Conservation (phyloP, 1,140 invertebrate species). For the Drosophila dunni region DNA sequence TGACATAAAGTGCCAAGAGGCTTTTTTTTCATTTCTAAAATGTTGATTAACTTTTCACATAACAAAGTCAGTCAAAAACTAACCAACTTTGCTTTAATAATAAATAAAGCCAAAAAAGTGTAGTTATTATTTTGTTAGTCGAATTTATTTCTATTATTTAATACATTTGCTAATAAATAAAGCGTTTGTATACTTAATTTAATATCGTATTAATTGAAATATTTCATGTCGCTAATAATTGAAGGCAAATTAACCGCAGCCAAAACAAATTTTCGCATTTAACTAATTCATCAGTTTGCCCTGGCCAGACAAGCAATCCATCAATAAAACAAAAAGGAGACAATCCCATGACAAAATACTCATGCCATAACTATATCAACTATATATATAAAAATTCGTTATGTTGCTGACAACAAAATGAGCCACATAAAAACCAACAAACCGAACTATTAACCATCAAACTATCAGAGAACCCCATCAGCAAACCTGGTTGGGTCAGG, state of each 20-base stretch:
- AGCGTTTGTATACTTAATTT: not conserved
- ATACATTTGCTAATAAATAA: not conserved
- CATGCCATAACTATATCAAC: not conserved
- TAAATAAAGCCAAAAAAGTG: too few relatives aligned
- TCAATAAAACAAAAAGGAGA: slow-evolving; percentile 9
- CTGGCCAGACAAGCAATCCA: slow-evolving; percentile 2
- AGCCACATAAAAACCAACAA: slow-evolving; percentile 50
- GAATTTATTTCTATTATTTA: too few relatives aligned
- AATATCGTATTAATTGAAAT: slow-evolving; percentile 14
- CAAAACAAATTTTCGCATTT: slow-evolving; percentile 10
- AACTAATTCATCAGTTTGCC: slow-evolving; percentile 24
- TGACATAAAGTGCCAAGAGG: too few relatives aligned
- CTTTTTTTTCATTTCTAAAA: too few relatives aligned
- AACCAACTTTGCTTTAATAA: too few relatives aligned
- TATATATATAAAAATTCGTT: slow-evolving; percentile 6
- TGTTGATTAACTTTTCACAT: too few relatives aligned
- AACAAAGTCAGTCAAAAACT: too few relatives aligned
- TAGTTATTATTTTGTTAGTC: too few relatives aligned
- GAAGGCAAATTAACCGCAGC: slow-evolving; percentile 22
- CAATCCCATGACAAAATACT: slow-evolving; percentile 5
- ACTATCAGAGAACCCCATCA: slow-evolving; percentile 23
- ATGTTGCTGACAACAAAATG: slow-evolving; percentile 44
- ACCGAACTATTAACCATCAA: slow-evolving; percentile 47
- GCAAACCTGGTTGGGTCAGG: slow-evolving; percentile 4
- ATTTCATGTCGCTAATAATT: slow-evolving; percentile 19